Evolutionary conservation across 2,113 vertebrate genomes (phyloP).

Genomic region (Istiophorus platypterus): DNA sequence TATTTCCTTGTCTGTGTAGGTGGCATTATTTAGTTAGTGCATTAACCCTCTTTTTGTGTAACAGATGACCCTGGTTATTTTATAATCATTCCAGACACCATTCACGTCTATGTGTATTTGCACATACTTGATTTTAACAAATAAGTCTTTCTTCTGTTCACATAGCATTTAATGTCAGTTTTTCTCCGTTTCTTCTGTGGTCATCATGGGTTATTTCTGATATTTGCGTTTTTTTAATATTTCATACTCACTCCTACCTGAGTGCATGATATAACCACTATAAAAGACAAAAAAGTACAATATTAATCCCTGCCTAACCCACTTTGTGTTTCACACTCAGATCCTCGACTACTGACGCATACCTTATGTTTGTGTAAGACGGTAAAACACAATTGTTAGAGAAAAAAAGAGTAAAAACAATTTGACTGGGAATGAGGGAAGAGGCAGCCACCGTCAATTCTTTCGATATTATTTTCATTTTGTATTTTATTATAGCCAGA

Average conservation of each 20-base stretch:
- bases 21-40: neutral
- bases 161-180: neutral
- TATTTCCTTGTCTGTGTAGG: slow-evolving; percentile 5
- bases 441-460: neutral
- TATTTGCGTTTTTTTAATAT: neutral
- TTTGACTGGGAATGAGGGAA: neutral
- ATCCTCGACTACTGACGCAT: neutral
- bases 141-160: neutral
- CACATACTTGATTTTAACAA: neutral
- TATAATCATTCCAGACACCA: slow-evolving; percentile 13
- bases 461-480: neutral
- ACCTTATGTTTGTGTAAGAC: neutral
- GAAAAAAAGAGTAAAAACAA: neutral
- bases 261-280: neutral
- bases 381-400: neutral
- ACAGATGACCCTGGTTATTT: slow-evolving; percentile 30
- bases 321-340: slow-evolving; percentile 10
- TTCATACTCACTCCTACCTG: neutral
- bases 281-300: neutral
- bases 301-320: slow-evolving; percentile 38
- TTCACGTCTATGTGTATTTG: neutral
- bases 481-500: neutral
- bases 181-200: neutral
- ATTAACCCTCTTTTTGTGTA: slow-evolving; percentile 2
- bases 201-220: neutral